Evolutionary conservation across 2,113 vertebrate genomes (phyloP), one percentile per base, ranked within the genome.

Genomic region (Tenrec ecaudatus): DNA sequence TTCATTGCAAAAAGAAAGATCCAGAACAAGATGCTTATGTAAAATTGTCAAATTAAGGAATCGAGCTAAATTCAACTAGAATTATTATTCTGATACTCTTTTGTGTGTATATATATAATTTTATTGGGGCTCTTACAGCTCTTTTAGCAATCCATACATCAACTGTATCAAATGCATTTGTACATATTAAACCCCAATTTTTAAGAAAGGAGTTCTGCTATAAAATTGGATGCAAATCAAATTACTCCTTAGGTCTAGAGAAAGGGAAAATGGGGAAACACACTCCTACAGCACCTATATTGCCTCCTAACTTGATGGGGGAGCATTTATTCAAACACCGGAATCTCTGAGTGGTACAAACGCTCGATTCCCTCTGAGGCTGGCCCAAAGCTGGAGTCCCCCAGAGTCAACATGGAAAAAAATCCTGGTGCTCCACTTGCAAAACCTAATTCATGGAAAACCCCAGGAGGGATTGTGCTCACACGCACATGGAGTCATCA

Each of bases 171-270:
- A 47, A 47, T 10, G 5, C 43, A 47, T 47, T 47, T 47, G 43
- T 5, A 47, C 43, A 47, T 47, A 47, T 47, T 47, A 62, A 66
- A 81, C 4, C 36, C 2, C 81, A 60, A 84, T 47, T 85, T 95
- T 93, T 5, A 1, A n/a, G 86, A 82, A 76, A 93, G 7, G 33
- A 75, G 6, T 89, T 87, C 77, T 88, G 2, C 1, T 2, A 73
- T 66, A 82, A 96, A 92, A 81, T 15, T 0, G 0, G 75, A 64
- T 57, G 17, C 43, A 91, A 89, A 66, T 91, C 71, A 96, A 96
- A 90, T 17, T 66, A 47, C 73, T 71, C 92, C 79, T 92, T 62
- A 62, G 4, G 36, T 68, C 38, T 20, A 31, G 33, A 92, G 78
- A 92, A 92, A 89, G 22, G 14, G 14, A 62, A 4, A 90, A 89